These are phyloP conservation scores for Apogon hyalosoma DNA, from an alignment of 2,797 vertebrate species.

Conservation along the genomic window DNA sequence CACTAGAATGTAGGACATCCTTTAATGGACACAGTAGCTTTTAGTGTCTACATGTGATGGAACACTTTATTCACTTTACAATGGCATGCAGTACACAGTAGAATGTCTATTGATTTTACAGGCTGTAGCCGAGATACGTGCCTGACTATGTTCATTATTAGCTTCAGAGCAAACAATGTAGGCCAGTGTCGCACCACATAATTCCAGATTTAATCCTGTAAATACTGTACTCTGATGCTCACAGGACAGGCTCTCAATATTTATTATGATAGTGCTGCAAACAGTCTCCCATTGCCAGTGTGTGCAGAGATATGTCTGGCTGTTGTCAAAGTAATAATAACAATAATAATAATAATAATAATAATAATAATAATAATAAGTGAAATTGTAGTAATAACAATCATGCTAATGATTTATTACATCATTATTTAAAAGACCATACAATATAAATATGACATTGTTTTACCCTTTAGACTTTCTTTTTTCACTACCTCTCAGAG, in stretches of 20 bases:
- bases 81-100: conserved; percentile 13
- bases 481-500: not conserved
- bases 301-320: not conserved
- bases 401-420: not conserved
- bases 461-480: no score
- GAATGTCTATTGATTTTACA: conserved; percentile 28
- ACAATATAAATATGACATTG: not conserved
- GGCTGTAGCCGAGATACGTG: conserved; percentile 1
- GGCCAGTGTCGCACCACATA: conserved; percentile 32
- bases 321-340: not conserved
- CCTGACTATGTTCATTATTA: conserved; percentile 39
- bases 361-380: not conserved
- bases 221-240: conserved; percentile 27
- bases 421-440: not conserved
- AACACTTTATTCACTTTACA: conserved; percentile 40
- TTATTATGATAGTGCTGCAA: conserved; percentile 31
- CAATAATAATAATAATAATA: no score
- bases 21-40: conserved; percentile 41
- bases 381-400: not conserved
- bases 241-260: conserved; percentile 18
- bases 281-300: not conserved
- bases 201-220: conserved; percentile 48
- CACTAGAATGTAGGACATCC: conserved; percentile 44
- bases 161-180: conserved; percentile 25
- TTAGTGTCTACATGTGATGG: conserved; percentile 44